Conservation (phyloP, 1,140 invertebrate species). For the Drosophila littoralis region DNA sequence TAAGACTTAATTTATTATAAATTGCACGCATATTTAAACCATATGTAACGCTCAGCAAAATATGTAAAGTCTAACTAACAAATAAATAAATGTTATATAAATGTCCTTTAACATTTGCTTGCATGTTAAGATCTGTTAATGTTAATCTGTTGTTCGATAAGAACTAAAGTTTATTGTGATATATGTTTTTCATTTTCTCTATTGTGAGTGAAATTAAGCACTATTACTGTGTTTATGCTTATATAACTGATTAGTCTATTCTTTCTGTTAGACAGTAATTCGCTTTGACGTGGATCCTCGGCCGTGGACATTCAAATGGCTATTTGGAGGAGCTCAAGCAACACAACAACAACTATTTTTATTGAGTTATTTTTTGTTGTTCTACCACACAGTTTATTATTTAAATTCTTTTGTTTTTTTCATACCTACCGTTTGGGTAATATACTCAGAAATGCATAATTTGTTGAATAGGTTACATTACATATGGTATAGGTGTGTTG, state of each 20-base stretch:
- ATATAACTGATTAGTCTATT: not conserved
- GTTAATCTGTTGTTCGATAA: no score
- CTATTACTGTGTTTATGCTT: not conserved
- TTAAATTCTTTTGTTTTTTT: not conserved
- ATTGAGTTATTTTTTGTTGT: not conserved
- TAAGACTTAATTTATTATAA: not conserved
- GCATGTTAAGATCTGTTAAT: no score
- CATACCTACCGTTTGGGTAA: not conserved
- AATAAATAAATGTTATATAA: no score
- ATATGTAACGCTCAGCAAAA: no score
- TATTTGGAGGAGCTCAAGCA: not conserved
- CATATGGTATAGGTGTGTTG: not conserved
- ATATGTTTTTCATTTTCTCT: not conserved
- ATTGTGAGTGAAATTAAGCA: not conserved
- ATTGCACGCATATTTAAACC: not conserved
- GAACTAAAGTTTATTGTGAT: not conserved
- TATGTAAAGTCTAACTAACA: no score
- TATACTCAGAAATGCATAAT: not conserved
- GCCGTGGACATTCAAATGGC: not conserved
- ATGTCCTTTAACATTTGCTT: no score
- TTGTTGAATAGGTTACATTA: not conserved
- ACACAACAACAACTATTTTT: not conserved
- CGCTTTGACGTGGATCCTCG: not conserved
- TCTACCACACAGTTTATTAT: not conserved
- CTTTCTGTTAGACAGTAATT: not conserved